phyloP scores from a whole-genome alignment of 2,888 invertebrate genomes.

The Lycaena phlaeas region DNA sequence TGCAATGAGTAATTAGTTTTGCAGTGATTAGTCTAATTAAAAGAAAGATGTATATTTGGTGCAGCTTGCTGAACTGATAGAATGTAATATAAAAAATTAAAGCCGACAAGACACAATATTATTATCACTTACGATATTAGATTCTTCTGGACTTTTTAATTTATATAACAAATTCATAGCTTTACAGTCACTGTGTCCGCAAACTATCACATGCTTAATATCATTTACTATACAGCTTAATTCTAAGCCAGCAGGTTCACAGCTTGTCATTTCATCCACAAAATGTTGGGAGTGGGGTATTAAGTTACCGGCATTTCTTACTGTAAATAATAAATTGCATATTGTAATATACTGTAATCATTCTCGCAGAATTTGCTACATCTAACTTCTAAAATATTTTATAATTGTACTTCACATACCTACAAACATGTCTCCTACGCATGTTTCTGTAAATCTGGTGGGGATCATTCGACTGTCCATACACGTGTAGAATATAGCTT shows the following conservation, averaged over 20 bases:
- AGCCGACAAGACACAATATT: no score
- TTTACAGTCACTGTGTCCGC: conserved; percentile 98
- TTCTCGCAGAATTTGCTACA: conserved; percentile 7
- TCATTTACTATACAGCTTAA: conserved; percentile 93
- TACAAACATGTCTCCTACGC: conserved; percentile 98
- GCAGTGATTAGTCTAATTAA: no score
- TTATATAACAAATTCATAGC: conserved; percentile 95
- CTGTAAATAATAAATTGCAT: no score
- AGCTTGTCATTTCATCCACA: conserved; percentile 88
- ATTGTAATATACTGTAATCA: conserved; percentile 14
- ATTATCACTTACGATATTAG: conserved; percentile 60
- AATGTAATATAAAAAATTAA: no score
- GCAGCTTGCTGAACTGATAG: no score
- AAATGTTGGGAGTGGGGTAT: conserved; percentile 94
- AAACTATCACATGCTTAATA: conserved; percentile 93
- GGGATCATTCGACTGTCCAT: conserved; percentile 99
- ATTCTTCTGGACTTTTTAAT: conserved; percentile 83
- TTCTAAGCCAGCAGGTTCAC: conserved; percentile 96
- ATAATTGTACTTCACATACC: conserved; percentile 67
- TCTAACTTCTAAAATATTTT: neutral
- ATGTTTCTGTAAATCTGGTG: conserved; percentile 93
- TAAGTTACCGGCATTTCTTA: conserved; percentile 96
- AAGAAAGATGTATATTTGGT: no score
- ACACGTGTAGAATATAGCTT: conserved; percentile 97
- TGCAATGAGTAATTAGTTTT: conserved; percentile 33